Evolutionary conservation across 2,113 vertebrate genomes (phyloP), one percentile per base, ranked within the genome.

Genomic region (Scopus umbretta): DNA sequence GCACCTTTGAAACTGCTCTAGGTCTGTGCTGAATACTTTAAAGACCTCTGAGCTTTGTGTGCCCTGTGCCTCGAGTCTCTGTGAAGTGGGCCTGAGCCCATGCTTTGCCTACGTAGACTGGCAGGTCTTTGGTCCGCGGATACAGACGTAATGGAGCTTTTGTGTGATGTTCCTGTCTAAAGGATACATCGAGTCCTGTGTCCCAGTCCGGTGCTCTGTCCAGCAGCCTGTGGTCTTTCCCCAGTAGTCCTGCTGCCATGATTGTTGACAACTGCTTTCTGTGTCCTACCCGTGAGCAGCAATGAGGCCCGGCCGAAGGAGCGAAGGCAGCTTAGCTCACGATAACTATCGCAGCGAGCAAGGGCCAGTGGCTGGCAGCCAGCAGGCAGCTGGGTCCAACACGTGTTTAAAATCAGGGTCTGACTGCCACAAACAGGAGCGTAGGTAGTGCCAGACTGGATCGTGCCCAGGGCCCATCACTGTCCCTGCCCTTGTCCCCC

Each of bases 121-220:
- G 21, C 15, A 32, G 55, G 29, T 45, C 42, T 75, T 40, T 25
- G 55, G 43, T 18, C 42, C 3, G 0, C 25, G 74, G 55, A 7
- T 38, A 7, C 3, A 22, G 80, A 16, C 0, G 0, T 43, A 5
- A 38, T 1, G 16, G 40, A 59, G 34, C 66, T 40, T n/a, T 61
- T 16, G 49, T 27, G 43, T 10, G 42, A 63, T 26, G 63, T 38
- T 58, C 32, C 9, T 34, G 25, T 21, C 43, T 25, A 26, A 65
- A 63, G 42, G 47, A 9, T 13, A 7, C 20, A 2, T 5, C 7
- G 6, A n/a, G 34, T 15, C 36, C 42, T 11, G 36, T 11, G n/a
- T 50, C 29, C 52, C 9, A 7, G 29, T 3, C 14, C 2, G 0
- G 30, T 17, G 81, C 52, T 73, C 42, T 22, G 13, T 40, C 58